A percentile compares a stretch with the other conserved stretches of the same genome.
phyloP scores from a whole-genome alignment of 53 echinoderm and acorn worm species.

The Astropecten irregularis region DNA sequence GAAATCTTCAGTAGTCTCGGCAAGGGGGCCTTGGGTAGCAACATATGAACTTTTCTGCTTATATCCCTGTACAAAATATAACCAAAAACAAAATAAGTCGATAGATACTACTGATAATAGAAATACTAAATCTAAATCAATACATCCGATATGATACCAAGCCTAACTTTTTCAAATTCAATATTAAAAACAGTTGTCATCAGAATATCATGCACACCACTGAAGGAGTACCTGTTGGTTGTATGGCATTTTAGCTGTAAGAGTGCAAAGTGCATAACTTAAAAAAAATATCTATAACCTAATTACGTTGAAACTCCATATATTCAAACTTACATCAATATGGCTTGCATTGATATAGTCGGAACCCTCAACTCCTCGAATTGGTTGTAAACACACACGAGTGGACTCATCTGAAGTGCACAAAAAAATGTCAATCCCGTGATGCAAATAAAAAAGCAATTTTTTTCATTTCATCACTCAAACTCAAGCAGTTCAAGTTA shows the following conservation, averaged over 20 bases:
- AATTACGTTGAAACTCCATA: too few species aligned
- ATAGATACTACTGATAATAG: too few species aligned
- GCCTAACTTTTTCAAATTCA: not conserved
- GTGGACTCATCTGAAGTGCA: conserved; percentile 70
- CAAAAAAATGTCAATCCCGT: too few species aligned
- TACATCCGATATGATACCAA: not conserved
- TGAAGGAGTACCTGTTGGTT: too few species aligned
- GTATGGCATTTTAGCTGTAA: too few species aligned
- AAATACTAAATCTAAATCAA: not conserved
- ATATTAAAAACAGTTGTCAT: too few species aligned
- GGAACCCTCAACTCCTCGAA: conserved; percentile 87
- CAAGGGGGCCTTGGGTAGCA: conserved; percentile 93
- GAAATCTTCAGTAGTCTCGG: conserved; percentile 98
- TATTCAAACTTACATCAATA: conserved; percentile 86
- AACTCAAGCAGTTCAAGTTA: too few species aligned
- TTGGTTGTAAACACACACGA: conserved; percentile 89
- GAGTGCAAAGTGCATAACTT: too few species aligned
- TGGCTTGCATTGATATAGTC: conserved; percentile 98
- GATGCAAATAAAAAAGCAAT: too few species aligned
- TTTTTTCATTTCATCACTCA: too few species aligned
- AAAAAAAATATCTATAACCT: too few species aligned
- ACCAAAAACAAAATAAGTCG: not conserved
- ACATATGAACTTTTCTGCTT: conserved; percentile 91
- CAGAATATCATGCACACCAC: too few species aligned
- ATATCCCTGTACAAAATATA: conserved; percentile 70